Base-by-base conservation (phyloP, 2,797 vertebrate genomes). In the Lutjanus argentimaculatus region DNA sequence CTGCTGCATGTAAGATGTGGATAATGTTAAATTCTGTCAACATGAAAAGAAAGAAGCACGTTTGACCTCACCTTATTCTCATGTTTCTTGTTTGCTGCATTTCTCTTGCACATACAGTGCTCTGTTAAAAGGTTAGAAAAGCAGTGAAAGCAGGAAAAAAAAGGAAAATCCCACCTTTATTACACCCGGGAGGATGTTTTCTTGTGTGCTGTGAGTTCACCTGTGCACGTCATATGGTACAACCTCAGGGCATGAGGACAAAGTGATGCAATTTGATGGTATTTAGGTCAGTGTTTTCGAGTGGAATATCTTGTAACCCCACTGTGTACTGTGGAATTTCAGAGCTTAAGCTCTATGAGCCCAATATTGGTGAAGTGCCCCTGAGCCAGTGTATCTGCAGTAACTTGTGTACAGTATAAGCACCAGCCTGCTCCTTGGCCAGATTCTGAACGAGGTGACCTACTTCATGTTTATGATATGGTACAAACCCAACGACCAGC, bases 281-380 rank as follows among this genome's bases (percentile, higher is more conserved):
- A 76, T 83, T 70, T 76, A 75, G 69, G 66, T 69, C 63, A 81
- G 67, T 57, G n/a, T 67, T 63, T 84, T 61, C 45, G 8, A 1
- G 30, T 55, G 51, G 15, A 72, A 77, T 63, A 30, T 21, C 57
- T 64, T 68, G 40, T 8, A 56, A 66, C 48, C 48, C n/a, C 25
- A 14, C 40, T 72, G 58, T 12, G 63, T 36, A 58, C 51, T 45
- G 45, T 62, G 42, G n/a, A 55, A 58, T 67, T 59, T 85, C 45
- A 58, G 2, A 40, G 55, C 14, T 1, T 49, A 67, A 46, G 17
- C 16, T 69, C 6, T 36, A 4, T 43, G 2, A 16, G 30, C 10
- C 36, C 42, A 8, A 51, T 2, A 22, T 3, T 69, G 10, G 16
- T 57, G 9, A 76, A 77, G 67, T 15, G 49, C 17, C 46, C 8